These are phyloP conservation scores for Sebastolobus altivelis DNA, from an alignment of 2,797 vertebrate genomes.

Conservation along the genomic window DNA sequence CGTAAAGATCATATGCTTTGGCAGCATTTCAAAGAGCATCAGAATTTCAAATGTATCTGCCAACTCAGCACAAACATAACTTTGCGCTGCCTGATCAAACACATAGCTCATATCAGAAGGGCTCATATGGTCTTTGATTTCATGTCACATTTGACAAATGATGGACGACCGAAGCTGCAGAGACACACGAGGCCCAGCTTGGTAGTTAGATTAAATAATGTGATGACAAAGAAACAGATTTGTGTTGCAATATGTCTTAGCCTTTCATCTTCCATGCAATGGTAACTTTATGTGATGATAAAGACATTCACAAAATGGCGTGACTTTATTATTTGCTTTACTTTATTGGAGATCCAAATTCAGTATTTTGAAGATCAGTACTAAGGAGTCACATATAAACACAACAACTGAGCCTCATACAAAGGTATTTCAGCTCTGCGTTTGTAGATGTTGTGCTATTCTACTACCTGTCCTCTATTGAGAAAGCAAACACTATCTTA, in stretches of 20 bases:
- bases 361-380: background rate
- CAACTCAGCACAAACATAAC: slow-evolving; percentile 58
- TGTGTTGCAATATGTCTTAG: slow-evolving; percentile 55
- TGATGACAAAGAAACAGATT: slow-evolving; percentile 54
- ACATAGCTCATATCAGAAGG: slow-evolving; percentile 60
- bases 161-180: slow-evolving; percentile 65
- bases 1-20: slow-evolving; percentile 59
- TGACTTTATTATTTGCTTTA: slow-evolving; percentile 12
- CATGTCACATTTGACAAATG: slow-evolving; percentile 65
- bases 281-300: slow-evolving; percentile 11
- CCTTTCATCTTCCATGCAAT: slow-evolving; percentile 43
- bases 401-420: slow-evolving; percentile 3
- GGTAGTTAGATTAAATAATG: slow-evolving; percentile 62
- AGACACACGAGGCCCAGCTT: slow-evolving; percentile 69
- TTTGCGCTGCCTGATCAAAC: slow-evolving; percentile 70
- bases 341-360: slow-evolving; percentile 2
- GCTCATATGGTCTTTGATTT: slow-evolving; percentile 76
- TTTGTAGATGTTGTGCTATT: background rate
- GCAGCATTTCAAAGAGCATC: slow-evolving; percentile 73
- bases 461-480: background rate
- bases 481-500: slow-evolving; percentile 39
- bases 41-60: slow-evolving; percentile 63
- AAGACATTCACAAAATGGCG: slow-evolving; percentile 1
- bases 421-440: background rate
- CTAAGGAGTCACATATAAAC: background rate